Conservation (phyloP, 2,888 invertebrate genomes). For the Icerya purchasi region DNA sequence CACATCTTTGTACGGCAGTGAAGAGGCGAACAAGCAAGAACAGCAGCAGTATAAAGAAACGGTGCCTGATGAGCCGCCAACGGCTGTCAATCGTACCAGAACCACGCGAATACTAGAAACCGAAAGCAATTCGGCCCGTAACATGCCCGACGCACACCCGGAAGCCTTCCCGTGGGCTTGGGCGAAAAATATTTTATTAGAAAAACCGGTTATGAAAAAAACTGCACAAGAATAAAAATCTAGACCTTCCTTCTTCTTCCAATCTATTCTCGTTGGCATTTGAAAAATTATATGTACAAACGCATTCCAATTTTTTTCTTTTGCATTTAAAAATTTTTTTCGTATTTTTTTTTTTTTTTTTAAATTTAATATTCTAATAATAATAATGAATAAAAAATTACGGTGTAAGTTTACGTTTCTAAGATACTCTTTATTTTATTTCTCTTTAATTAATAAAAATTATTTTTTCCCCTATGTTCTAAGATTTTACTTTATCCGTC, state of each 20-base stretch:
- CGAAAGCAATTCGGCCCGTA: constrained; percentile 10
- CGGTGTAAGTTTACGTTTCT: too few relatives aligned
- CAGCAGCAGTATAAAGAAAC: background rate
- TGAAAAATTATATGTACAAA: too few relatives aligned
- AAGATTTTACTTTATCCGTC: too few relatives aligned
- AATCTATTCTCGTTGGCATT: background rate
- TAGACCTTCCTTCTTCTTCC: background rate
- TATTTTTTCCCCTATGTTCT: too few relatives aligned
- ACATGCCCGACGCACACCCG: background rate
- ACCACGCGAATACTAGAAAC: constrained; percentile 4
- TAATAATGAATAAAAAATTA: too few relatives aligned
- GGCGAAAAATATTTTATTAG: constrained; percentile 21
- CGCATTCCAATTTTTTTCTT: too few relatives aligned
- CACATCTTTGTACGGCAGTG: background rate
- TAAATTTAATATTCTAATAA: too few relatives aligned
- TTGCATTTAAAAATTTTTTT: too few relatives aligned
- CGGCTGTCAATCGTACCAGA: constrained; percentile 3
- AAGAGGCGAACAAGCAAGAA: background rate
- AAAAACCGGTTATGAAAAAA: constrained; percentile 21
- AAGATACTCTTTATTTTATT: too few relatives aligned
- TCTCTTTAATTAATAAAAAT: too few relatives aligned
- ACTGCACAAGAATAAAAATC: constrained; percentile 15
- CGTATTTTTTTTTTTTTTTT: too few relatives aligned
- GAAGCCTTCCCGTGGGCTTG: constrained; percentile 19
- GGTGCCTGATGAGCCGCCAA: background rate